Percentiles rank a stretch among this genome's conserved stretches.
These are phyloP conservation scores for Syngnathus scovelli DNA, from an alignment of 2,113 vertebrate species.

Conservation along the genomic window DNA sequence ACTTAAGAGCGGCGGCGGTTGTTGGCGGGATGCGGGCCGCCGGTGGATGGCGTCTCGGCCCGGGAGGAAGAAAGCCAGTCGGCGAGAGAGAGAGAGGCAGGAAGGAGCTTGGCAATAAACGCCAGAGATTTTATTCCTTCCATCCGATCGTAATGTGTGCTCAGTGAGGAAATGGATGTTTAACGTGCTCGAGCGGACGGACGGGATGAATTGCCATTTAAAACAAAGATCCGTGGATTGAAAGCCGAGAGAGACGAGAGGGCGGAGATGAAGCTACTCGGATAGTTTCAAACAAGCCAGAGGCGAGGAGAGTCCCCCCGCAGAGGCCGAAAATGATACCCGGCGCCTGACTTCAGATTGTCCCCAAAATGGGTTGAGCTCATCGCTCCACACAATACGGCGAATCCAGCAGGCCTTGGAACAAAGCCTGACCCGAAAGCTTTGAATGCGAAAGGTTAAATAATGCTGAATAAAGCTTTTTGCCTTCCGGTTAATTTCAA, in stretches of 20 bases:
- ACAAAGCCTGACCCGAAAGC: constrained; percentile 45
- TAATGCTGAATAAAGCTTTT: constrained; percentile 38
- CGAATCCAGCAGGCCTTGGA: constrained; percentile 32
- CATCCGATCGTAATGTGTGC: constrained; percentile 69
- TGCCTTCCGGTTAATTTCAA: constrained; percentile 46
- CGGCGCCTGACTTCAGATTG: constrained; percentile 43
- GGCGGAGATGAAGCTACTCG: constrained; percentile 37
- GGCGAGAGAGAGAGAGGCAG: constrained; percentile 19
- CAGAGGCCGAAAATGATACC: constrained; percentile 54
- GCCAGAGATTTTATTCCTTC: constrained; percentile 69
- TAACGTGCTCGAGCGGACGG: constrained; percentile 63
- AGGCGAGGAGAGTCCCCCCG: constrained; percentile 57
- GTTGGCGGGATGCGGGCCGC: constrained; percentile 57
- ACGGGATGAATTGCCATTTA: constrained; percentile 69
- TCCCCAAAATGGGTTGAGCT: constrained; percentile 49
- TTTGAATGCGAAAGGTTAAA: constrained; percentile 38
- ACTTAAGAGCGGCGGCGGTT: constrained; percentile 66
- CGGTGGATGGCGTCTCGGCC: constrained; percentile 47
- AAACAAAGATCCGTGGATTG: constrained; percentile 66
- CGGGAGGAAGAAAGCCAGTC: neutral
- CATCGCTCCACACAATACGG: constrained; percentile 41
- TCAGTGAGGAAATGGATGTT: constrained; percentile 70
- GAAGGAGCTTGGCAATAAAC: constrained; percentile 57
- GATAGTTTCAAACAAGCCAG: constrained; percentile 57
- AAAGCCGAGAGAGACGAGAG: constrained; percentile 30